A percentile compares a stretch with the other conserved stretches of the same genome.
Conservation (phyloP, 2,888 invertebrate species). For the Rhagonycha lutea region DNA sequence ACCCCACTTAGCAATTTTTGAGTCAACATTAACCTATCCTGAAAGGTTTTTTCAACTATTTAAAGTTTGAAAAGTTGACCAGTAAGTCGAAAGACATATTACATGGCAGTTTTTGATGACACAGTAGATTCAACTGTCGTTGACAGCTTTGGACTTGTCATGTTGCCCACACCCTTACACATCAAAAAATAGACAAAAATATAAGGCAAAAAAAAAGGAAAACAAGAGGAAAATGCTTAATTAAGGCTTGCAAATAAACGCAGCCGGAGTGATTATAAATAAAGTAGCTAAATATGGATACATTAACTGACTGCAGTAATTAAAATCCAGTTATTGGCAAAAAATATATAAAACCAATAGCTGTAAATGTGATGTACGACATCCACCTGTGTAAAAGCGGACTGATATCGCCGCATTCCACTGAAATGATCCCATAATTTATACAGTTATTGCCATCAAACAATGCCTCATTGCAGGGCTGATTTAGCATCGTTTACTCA, state of each 20-base stretch:
- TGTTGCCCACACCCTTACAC: conserved; percentile 30
- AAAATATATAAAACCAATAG: conserved; percentile 31
- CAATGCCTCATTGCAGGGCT: conserved; percentile 50
- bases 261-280: neutral
- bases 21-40: neutral
- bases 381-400: conserved; percentile 45
- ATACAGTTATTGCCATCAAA: conserved; percentile 49
- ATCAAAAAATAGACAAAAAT: conserved; percentile 24
- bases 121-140: conserved; percentile 44
- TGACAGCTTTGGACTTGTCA: conserved; percentile 44
- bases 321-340: conserved; percentile 27
- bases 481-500: conserved; percentile 48
- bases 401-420: conserved; percentile 46
- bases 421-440: conserved; percentile 49
- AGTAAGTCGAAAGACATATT: conserved; percentile 34
- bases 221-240: neutral
- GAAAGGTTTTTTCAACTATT: neutral
- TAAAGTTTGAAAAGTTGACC: conserved; percentile 8
- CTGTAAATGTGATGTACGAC: conserved; percentile 44
- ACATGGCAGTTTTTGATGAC: conserved; percentile 41
- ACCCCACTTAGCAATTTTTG: neutral
- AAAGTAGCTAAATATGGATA: conserved; percentile 4
- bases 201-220: conserved; percentile 15
- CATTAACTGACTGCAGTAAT: conserved; percentile 22
- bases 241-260: neutral